Evolutionary conservation across 30 jellyfish, hydroid and myxozoan genomes (phyloP).

Genomic region (Mastigias papua): DNA sequence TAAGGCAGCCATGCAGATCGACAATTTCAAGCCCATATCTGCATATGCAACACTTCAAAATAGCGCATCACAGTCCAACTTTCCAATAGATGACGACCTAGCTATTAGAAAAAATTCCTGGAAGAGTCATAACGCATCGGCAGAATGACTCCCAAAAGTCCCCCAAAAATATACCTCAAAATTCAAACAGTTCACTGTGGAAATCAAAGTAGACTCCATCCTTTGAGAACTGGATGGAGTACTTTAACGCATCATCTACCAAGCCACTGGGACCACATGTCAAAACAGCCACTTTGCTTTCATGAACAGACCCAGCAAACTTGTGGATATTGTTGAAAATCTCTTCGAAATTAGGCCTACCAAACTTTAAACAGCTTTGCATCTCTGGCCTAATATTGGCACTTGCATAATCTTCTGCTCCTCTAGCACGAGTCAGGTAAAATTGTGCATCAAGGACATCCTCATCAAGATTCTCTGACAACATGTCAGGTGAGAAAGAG

Average conservation of each 20-base stretch:
- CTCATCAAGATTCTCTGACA: constrained; percentile 49
- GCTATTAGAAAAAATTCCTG: too few relatives aligned
- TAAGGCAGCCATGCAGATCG: too few relatives aligned
- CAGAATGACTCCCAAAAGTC: too few relatives aligned
- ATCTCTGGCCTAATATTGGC: constrained; percentile 75
- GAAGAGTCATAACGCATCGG: too few relatives aligned
- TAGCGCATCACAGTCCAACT: too few relatives aligned
- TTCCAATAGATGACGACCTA: too few relatives aligned
- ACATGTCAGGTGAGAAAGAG: constrained; percentile 76
- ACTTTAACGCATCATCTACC: constrained; percentile 69
- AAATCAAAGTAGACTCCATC: constrained; percentile 70
- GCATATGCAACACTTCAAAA: too few relatives aligned
- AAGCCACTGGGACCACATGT: constrained; percentile 77
- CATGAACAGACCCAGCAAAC: constrained; percentile 45
- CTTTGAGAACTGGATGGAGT: constrained; percentile 35
- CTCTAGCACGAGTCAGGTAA: constrained; percentile 82
- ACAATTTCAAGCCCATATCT: too few relatives aligned
- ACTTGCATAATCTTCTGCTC: constrained; percentile 53
- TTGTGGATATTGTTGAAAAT: constrained; percentile 47
- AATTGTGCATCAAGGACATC: constrained; percentile 67
- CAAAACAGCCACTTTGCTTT: constrained; percentile 71
- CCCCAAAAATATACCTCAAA: too few relatives aligned
- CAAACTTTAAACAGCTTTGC: constrained; percentile 75
- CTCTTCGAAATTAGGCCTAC: constrained; percentile 85
- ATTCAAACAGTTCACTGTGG: constrained; percentile 76